phyloP scores from a whole-genome alignment of 2,113 vertebrate genomes.

The Takifugu flavidus region DNA sequence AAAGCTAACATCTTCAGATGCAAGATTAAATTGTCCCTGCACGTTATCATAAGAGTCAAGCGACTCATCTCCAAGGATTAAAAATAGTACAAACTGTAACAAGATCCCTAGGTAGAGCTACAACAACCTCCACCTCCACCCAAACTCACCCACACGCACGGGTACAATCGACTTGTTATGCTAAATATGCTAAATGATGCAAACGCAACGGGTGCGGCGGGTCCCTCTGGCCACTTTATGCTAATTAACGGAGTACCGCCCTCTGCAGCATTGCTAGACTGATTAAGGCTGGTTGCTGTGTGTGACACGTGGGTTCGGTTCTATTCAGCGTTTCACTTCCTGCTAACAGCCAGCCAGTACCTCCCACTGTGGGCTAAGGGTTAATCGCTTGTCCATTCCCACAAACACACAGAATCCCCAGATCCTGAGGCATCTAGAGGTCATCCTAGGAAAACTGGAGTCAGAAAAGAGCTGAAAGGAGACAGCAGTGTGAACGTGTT shows the following conservation, averaged over 20 bases:
- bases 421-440: constrained; percentile 30
- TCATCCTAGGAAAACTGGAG: constrained; percentile 12
- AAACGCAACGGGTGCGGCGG: constrained; percentile 37
- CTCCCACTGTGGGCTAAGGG: constrained; percentile 1
- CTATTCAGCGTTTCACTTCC: constrained; percentile 22
- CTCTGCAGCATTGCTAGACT: constrained; percentile 69
- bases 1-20: background rate
- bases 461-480: constrained; percentile 6
- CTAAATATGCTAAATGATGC: constrained; percentile 63
- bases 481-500: background rate
- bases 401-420: background rate
- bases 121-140: constrained; percentile 14
- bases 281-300: constrained; percentile 67
- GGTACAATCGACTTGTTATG: constrained; percentile 20
- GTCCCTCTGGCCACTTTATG: constrained; percentile 68
- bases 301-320: constrained; percentile 58
- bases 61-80: constrained; percentile 20
- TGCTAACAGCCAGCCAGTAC: constrained; percentile 16
- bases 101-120: background rate
- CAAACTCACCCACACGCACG: constrained; percentile 19
- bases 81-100: constrained; percentile 14
- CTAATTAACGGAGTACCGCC: constrained; percentile 71
- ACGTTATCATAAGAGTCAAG: constrained; percentile 21
- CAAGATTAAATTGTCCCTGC: constrained; percentile 23
- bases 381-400: background rate